phyloP scores from a whole-genome alignment of 1,140 invertebrate species.

The Cydia pomonella region DNA sequence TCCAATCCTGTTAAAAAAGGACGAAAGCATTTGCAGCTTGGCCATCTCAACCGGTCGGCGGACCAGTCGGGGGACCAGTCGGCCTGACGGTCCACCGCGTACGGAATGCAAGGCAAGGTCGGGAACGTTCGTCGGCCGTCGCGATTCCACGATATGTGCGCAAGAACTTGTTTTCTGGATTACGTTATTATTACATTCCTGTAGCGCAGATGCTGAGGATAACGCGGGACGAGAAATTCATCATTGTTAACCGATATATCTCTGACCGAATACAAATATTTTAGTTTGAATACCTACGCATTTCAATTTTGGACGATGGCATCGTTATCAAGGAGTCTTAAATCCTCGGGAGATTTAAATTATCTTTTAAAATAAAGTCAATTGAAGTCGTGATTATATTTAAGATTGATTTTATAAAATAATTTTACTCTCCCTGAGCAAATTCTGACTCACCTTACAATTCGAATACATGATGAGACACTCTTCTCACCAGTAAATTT shows the following conservation, averaged over 20 bases:
- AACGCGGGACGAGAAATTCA: conserved; percentile 10
- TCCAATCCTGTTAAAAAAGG: conserved; percentile 3
- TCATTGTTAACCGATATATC: conserved; percentile 7
- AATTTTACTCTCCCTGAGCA: too few species aligned
- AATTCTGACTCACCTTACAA: too few species aligned
- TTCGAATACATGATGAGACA: too few species aligned
- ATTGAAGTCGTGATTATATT: too few species aligned
- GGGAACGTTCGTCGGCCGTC: conserved; percentile 67
- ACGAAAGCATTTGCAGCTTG: neutral
- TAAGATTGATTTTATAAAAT: too few species aligned
- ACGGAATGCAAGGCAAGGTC: conserved; percentile 68
- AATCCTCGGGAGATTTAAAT: too few species aligned
- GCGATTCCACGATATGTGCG: conserved; percentile 42
- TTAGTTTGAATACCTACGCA: neutral
- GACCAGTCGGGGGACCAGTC: conserved; percentile 44
- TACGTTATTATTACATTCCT: conserved; percentile 33
- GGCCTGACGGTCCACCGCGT: conserved; percentile 35
- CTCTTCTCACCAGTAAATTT: too few species aligned
- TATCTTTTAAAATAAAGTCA: too few species aligned
- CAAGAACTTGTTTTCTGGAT: conserved; percentile 33
- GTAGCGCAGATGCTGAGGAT: conserved; percentile 6
- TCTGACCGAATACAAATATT: neutral
- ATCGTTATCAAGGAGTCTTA: neutral
- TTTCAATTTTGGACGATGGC: neutral
- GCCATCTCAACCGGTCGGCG: conserved; percentile 35